A percentile compares a stretch with the other conserved stretches of the same genome.
phyloP scores from a whole-genome alignment of 1,140 invertebrate species.

The Calycopis cecrops region DNA sequence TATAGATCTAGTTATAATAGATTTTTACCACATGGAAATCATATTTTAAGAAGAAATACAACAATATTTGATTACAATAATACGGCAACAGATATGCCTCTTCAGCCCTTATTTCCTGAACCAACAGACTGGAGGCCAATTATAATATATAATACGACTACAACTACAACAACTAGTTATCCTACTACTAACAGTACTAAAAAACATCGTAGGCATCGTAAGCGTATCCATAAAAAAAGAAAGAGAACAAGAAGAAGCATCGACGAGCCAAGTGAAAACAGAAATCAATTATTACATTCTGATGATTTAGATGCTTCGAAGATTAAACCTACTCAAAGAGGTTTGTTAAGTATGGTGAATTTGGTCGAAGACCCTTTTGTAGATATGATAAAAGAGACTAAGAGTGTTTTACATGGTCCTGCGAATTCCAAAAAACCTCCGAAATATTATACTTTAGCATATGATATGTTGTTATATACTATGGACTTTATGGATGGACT shows the following conservation, averaged over 20 bases:
- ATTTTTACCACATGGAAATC: constrained; percentile 41
- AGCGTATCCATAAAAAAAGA: constrained; percentile 32
- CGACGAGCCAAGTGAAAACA: constrained; percentile 16
- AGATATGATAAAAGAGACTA: constrained; percentile 35
- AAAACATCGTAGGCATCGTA: constrained; percentile 27
- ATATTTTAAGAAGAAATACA: constrained; percentile 28
- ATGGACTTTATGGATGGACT: constrained; percentile 49
- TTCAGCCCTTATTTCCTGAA: constrained; percentile 21
- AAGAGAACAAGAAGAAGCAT: constrained; percentile 37
- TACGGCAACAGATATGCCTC: constrained; percentile 17
- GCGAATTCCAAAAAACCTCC: constrained; percentile 34
- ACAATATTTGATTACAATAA: constrained; percentile 24
- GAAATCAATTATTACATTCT: constrained; percentile 6
- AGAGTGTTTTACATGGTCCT: constrained; percentile 35
- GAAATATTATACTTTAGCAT: constrained; percentile 39
- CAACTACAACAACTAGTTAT: constrained; percentile 19
- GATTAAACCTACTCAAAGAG: constrained; percentile 18
- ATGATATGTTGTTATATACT: constrained; percentile 48
- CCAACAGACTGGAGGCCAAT: constrained; percentile 59
- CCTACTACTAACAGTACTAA: constrained; percentile 23
- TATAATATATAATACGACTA: constrained; percentile 25
- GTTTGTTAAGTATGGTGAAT: constrained; percentile 33
- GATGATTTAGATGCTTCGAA: constrained; percentile 2
- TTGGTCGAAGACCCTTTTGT: constrained; percentile 31
- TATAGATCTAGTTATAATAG: constrained; percentile 44